A percentile compares a stretch with the other conserved stretches of the same genome.
Evolutionary conservation across 2,797 vertebrate genomes (phyloP).

Genomic region (Peromyscus aztecus): DNA sequence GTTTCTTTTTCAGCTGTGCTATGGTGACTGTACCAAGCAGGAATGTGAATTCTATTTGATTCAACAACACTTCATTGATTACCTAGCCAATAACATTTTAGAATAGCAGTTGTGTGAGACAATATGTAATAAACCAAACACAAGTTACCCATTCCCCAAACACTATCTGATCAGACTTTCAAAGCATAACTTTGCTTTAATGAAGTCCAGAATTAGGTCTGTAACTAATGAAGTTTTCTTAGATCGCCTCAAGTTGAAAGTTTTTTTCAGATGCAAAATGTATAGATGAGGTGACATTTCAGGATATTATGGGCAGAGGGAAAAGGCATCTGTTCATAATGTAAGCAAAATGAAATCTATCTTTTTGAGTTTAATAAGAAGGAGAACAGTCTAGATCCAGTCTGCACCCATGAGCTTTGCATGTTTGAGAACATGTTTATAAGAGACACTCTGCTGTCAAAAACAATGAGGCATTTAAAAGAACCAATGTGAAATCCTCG

Average conservation of each 20-base stretch:
- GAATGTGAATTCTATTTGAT: neutral
- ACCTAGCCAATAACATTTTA: conserved; percentile 38
- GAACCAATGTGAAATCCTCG: conserved; percentile 11
- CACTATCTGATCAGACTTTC: conserved; percentile 54
- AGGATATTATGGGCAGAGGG: neutral
- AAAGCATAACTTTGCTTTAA: conserved; percentile 61
- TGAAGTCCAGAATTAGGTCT: conserved; percentile 57
- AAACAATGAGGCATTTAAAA: conserved; percentile 32
- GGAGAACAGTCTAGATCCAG: neutral
- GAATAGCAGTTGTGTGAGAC: neutral
- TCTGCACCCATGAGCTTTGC: neutral
- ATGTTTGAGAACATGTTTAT: neutral
- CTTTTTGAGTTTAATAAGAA: neutral
- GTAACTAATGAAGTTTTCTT: conserved; percentile 52
- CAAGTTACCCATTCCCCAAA: conserved; percentile 57
- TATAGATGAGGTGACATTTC: neutral
- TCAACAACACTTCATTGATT: conserved; percentile 8
- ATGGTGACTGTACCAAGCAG: neutral
- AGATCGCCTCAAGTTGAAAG: conserved; percentile 9
- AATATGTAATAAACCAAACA: conserved; percentile 3
- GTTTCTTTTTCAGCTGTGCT: neutral
- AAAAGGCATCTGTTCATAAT: neutral
- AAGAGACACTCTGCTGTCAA: neutral
- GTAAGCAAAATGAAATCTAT: conserved; percentile 34
- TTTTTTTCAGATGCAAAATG: neutral